A percentile compares a stretch with the other conserved stretches of the same genome.
phyloP scores from a whole-genome alignment of 2,797 vertebrate species.

The Rhyacichthys aspro region DNA sequence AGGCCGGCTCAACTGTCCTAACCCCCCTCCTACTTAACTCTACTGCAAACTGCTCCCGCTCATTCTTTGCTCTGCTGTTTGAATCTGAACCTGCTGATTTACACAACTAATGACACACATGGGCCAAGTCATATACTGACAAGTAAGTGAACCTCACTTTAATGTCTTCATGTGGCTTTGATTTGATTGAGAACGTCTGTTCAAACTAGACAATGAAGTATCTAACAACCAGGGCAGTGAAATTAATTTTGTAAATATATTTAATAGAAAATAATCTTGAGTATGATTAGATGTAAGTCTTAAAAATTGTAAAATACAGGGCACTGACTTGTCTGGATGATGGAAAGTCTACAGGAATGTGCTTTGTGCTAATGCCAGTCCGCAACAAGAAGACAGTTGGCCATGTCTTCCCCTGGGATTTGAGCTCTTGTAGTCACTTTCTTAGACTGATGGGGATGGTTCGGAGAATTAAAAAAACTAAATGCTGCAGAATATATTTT shows the following conservation, averaged over 20 bases:
- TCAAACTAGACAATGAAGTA: background rate
- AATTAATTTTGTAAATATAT: background rate
- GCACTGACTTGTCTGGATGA: conserved; percentile 22
- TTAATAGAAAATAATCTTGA: background rate
- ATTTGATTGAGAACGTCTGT: background rate
- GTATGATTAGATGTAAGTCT: too few species aligned
- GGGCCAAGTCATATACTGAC: background rate
- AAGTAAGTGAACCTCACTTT: conserved; percentile 45
- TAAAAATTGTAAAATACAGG: conserved; percentile 1
- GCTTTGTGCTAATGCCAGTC: conserved; percentile 34
- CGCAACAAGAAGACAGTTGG: conserved; percentile 64
- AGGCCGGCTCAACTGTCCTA: conserved; percentile 49
- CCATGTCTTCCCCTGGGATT: conserved; percentile 29
- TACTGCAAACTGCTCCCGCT: conserved; percentile 43
- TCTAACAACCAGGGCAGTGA: too few species aligned
- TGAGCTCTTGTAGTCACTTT: conserved; percentile 21
- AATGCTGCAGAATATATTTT: background rate
- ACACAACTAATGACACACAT: conserved; percentile 5
- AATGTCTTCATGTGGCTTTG: background rate
- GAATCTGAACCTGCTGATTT: conserved; percentile 14
- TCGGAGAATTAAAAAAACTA: background rate
- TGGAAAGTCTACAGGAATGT: conserved; percentile 52
- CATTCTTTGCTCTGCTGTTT: conserved; percentile 44
- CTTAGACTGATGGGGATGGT: background rate
- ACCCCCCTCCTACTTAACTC: conserved; percentile 21